These are phyloP conservation scores for Alligator sinensis DNA, from an alignment of 2,113 vertebrate species.

Conservation along the genomic window DNA sequence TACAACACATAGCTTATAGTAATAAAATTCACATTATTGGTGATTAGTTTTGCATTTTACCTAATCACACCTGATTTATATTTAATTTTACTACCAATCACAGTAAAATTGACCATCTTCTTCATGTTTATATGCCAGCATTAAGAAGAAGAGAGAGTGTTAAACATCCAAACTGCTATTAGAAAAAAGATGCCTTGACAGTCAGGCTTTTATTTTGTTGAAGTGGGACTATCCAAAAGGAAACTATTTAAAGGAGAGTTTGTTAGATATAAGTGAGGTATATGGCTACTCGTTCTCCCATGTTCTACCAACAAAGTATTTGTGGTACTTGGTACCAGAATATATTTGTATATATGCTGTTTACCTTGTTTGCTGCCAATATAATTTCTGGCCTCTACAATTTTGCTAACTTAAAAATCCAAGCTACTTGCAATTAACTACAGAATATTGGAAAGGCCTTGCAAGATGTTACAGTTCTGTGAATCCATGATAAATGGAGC, in stretches of 20 bases:
- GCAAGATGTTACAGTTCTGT: constrained; percentile 1
- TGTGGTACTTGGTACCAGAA: rapidly evolving
- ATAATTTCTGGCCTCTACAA: neutral
- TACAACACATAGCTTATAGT: neutral
- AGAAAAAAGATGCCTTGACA: neutral
- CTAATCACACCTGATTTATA: neutral
- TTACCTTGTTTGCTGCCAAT: neutral
- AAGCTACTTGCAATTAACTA: neutral
- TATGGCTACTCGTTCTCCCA: neutral
- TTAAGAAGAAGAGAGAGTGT: neutral
- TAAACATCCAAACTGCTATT: neutral
- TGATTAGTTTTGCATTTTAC: neutral
- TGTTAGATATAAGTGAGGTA: neutral
- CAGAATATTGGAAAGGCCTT: constrained; percentile 4
- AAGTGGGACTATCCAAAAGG: neutral
- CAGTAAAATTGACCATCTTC: neutral
- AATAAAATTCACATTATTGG: neutral
- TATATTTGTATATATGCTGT: neutral
- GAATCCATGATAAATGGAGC: constrained; percentile 45
- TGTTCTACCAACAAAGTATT: neutral
- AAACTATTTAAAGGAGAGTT: neutral
- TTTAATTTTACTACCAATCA: neutral
- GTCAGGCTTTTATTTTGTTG: neutral
- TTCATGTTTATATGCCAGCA: neutral
- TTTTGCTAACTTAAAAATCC: neutral